phyloP scores from a whole-genome alignment of 2,888 invertebrate genomes.

The Caenorhabditis uteleia region DNA sequence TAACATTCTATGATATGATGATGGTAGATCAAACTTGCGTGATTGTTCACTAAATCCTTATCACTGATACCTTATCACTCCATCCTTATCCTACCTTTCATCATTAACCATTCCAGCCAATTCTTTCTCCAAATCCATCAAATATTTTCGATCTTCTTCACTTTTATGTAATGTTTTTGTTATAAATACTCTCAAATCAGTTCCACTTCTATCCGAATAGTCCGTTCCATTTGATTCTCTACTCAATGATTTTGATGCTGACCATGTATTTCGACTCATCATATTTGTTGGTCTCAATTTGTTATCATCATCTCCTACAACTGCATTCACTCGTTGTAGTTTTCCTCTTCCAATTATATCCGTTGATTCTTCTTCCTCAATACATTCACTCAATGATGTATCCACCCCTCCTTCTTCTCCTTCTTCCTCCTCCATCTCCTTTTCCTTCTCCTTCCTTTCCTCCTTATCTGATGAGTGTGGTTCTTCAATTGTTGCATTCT shows the following conservation, averaged over 20 bases:
- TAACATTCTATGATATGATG: constrained; percentile 93
- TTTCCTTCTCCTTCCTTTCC: no score
- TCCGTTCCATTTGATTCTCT: constrained; percentile 81
- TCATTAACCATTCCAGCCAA: constrained; percentile 84
- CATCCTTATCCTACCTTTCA: constrained; percentile 76
- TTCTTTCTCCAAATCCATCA: constrained; percentile 87
- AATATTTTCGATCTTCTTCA: constrained; percentile 83
- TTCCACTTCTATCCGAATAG: constrained; percentile 78
- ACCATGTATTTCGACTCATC: constrained; percentile 19
- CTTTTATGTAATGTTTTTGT: constrained; percentile 88
- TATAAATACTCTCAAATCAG: constrained; percentile 85
- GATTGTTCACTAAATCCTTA: constrained; percentile 71
- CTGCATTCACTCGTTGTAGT: constrained; percentile 12
- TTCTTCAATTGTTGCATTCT: constrained; percentile 44
- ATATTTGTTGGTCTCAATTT: constrained; percentile 32
- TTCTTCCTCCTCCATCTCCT: constrained; percentile 13
- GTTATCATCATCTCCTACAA: constrained; percentile 41
- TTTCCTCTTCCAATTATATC: not conserved
- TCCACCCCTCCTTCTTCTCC: constrained; percentile 17
- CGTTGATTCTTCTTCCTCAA: constrained; percentile 1
- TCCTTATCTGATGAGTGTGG: no score
- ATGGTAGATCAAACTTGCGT: constrained; percentile 84
- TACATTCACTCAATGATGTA: not conserved
- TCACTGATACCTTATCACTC: not conserved
- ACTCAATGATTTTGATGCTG: constrained; percentile 17